phyloP scores from a whole-genome alignment of 2,888 invertebrate genomes.

The Philereme vetulata region DNA sequence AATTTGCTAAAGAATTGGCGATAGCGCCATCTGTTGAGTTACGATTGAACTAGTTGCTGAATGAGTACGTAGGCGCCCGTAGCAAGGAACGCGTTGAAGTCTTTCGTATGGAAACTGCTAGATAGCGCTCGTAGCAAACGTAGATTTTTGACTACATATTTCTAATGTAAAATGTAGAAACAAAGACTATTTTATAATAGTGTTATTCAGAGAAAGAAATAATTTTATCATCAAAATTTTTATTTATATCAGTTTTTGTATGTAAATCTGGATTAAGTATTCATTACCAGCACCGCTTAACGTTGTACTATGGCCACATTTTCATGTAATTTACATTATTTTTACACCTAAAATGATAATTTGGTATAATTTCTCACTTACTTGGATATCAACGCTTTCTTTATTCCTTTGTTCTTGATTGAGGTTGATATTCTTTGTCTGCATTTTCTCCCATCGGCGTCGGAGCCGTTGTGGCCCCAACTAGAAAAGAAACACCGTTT shows the following conservation, averaged over 20 bases:
- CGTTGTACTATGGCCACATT: too few relatives aligned
- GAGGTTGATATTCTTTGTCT: slow-evolving; percentile 85
- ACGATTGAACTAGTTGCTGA: neutral
- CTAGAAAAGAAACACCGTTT: slow-evolving; percentile 48
- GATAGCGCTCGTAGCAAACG: slow-evolving; percentile 22
- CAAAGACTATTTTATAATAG: too few relatives aligned
- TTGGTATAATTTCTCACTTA: slow-evolving; percentile 41
- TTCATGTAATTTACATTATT: too few relatives aligned
- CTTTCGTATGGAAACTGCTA: slow-evolving; percentile 19
- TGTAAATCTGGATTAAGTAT: too few relatives aligned
- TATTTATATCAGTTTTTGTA: too few relatives aligned
- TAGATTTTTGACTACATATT: neutral
- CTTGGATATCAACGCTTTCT: slow-evolving; percentile 64
- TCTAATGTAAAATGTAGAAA: too few relatives aligned
- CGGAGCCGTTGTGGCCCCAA: slow-evolving; percentile 46
- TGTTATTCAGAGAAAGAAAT: too few relatives aligned
- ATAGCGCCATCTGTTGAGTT: slow-evolving; percentile 54
- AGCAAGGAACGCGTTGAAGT: slow-evolving; percentile 32
- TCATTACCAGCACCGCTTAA: too few relatives aligned
- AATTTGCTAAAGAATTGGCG: slow-evolving; percentile 19
- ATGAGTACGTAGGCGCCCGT: slow-evolving; percentile 9
- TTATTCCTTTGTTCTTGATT: slow-evolving; percentile 77
- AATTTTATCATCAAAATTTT: too few relatives aligned
- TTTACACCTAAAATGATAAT: slow-evolving; percentile 1
- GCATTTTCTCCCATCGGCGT: slow-evolving; percentile 75